Base-by-base conservation (phyloP, 2,888 invertebrate genomes). In the Eristalis intricaria region DNA sequence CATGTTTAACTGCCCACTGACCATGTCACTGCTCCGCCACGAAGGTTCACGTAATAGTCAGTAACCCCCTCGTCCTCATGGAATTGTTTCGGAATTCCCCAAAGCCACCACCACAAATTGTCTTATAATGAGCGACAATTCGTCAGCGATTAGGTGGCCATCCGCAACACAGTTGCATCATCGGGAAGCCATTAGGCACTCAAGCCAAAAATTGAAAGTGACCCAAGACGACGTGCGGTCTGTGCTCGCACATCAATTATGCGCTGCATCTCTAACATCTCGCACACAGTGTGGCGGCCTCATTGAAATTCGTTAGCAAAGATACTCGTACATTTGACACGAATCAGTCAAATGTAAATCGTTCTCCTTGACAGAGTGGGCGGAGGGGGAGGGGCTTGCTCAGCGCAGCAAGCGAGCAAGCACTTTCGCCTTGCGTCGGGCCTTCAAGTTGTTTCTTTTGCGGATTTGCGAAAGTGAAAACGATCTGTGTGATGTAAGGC, bases 391-490 rank as follows among this genome's bases (percentile, higher is more conserved):
- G n/a, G 50, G 7, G 50, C 19, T 8, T 19, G 50, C 2, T 50
- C 35, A 4, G 38, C 4, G 8, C 38, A 10, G 10, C 32, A 29
- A 29, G 43, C 43, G 43, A 50, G 19, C 10, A 7, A 32, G 32
- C 50, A 19, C 50, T 50, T 50, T 50, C 50, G 50, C 50, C 50
- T 50, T n/a, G 50, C 38, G 38, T 38, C 38, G 38, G 38, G 13
- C 8, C 43, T 64, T 4, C 1, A 40, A 70, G 66, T 66, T 35
- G 40, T 60, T n/a, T 43, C n/a, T 43, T 43, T 15, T 69, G 77
- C 61, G 35, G 77, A 78, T 74, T 86, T 61, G 82, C 77, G 61
- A 86, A 86, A 86, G 86, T 83, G 86, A 86, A 86, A 86, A 69
- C 43, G 29, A 61, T 66, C 43, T 43, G 76, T 66, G 76, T 78